phyloP scores from a whole-genome alignment of 2,888 invertebrate genomes.

The Leptinotarsa rubiginosa region DNA sequence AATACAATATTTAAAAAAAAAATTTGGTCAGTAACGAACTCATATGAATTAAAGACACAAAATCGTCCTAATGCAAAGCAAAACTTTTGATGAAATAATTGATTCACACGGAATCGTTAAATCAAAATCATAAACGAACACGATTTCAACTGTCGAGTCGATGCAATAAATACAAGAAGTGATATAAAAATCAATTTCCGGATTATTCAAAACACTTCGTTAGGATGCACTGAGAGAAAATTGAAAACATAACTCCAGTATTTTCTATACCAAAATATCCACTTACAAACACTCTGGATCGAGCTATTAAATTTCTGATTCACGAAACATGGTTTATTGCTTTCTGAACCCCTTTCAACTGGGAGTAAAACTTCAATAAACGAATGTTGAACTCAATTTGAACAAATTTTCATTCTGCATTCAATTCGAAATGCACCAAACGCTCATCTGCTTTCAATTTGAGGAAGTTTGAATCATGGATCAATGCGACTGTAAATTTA shows the following conservation, averaged over 20 bases:
- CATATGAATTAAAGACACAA: too few relatives aligned
- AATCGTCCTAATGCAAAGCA: too few relatives aligned
- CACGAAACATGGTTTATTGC: neutral
- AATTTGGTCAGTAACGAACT: too few relatives aligned
- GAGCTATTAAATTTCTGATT: slow-evolving; percentile 3
- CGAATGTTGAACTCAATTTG: neutral
- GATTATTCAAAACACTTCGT: slow-evolving; percentile 23
- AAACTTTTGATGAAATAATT: too few relatives aligned
- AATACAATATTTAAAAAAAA: too few relatives aligned
- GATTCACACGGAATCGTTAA: neutral
- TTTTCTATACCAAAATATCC: slow-evolving; percentile 25
- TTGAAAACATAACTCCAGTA: slow-evolving; percentile 31
- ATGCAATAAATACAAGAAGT: slow-evolving; percentile 14
- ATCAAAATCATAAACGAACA: neutral
- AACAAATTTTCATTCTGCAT: neutral
- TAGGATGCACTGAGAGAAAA: slow-evolving; percentile 32
- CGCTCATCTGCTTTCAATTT: neutral
- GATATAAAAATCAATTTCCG: slow-evolving; percentile 27
- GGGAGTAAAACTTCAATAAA: neutral
- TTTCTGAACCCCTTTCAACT: neutral
- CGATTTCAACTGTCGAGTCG: neutral
- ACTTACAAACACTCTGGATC: slow-evolving; percentile 17
- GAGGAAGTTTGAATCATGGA: too few relatives aligned
- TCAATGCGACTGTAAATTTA: too few relatives aligned
- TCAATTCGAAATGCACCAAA: neutral